A percentile compares a stretch with the other conserved stretches of the same genome.
These are phyloP conservation scores for Falco concolor DNA, from an alignment of 2,797 vertebrate species.

Conservation along the genomic window DNA sequence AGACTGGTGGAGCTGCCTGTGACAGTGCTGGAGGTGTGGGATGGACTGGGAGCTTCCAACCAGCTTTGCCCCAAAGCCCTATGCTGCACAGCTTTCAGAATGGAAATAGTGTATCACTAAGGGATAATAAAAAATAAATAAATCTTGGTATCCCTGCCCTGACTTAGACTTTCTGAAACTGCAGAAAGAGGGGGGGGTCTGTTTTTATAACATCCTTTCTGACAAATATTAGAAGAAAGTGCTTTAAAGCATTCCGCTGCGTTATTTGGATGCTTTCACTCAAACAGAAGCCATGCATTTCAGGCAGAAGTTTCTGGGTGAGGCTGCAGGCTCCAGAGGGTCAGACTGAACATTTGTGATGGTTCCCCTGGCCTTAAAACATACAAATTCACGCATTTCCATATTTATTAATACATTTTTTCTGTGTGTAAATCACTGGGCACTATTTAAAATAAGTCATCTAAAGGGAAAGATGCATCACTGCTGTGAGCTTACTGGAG, in stretches of 20 bases:
- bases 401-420: neutral
- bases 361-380: neutral
- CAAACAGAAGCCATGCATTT: neutral
- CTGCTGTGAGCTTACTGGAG: neutral
- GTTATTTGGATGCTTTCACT: neutral
- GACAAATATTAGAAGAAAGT: neutral
- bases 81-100: neutral
- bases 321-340: neutral
- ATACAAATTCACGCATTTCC: neutral
- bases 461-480: constrained; percentile 23
- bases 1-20: neutral
- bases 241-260: neutral
- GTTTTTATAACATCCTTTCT: neutral
- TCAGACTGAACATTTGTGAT: neutral
- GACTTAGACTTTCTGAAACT: neutral
- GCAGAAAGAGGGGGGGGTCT: neutral
- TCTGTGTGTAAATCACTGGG: neutral
- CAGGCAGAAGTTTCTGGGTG: neutral
- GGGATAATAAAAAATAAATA: no score
- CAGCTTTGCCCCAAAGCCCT: neutral
- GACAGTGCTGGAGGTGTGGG: neutral
- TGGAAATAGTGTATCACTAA: neutral
- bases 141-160: neutral
- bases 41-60: neutral
- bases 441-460: constrained; percentile 26